Conservation (phyloP, 2,797 vertebrate species). For the Distichodus sexfasciatus region DNA sequence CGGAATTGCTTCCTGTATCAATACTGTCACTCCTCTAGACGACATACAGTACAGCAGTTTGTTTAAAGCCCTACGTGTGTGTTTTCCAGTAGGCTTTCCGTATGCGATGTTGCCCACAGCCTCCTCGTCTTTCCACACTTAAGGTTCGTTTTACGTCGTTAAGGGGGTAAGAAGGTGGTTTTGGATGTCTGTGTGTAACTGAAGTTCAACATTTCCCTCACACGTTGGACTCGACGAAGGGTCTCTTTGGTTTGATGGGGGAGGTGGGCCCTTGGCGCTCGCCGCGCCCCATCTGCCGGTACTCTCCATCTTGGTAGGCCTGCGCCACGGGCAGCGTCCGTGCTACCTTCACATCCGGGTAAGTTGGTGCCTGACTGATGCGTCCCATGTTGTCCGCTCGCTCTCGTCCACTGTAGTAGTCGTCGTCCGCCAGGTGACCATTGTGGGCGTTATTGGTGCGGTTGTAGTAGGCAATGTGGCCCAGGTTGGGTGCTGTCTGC, state of each 20-base stretch:
- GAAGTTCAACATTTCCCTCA: too few relatives aligned
- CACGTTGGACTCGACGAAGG: slow-evolving; percentile 98
- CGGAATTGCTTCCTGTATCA: too few relatives aligned
- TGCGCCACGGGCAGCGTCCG: slow-evolving; percentile 89
- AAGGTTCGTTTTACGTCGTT: too few relatives aligned
- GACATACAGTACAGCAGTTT: too few relatives aligned
- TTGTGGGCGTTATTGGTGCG: slow-evolving; percentile 98
- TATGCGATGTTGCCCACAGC: too few relatives aligned
- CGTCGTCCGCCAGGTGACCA: slow-evolving; percentile 85
- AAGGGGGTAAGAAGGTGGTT: too few relatives aligned
- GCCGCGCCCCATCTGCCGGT: slow-evolving; percentile 82
- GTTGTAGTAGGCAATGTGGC: slow-evolving; percentile 96
- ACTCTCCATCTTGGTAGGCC: slow-evolving; percentile 88
- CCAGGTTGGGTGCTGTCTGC: slow-evolving; percentile 73
- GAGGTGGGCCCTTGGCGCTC: slow-evolving; percentile 85
- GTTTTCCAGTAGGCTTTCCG: too few relatives aligned
- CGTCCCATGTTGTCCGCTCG: slow-evolving; percentile 79
- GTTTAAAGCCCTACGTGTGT: too few relatives aligned
- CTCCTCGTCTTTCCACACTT: too few relatives aligned
- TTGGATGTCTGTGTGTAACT: too few relatives aligned
- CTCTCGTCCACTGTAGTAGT: slow-evolving; percentile 80
- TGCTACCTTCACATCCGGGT: slow-evolving; percentile 88
- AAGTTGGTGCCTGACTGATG: slow-evolving; percentile 85
- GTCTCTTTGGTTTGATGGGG: slow-evolving; percentile 99
- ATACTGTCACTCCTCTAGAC: too few relatives aligned